Base-by-base conservation (phyloP, 2,797 vertebrate species). In the Schizopygopsis pylzovi region DNA sequence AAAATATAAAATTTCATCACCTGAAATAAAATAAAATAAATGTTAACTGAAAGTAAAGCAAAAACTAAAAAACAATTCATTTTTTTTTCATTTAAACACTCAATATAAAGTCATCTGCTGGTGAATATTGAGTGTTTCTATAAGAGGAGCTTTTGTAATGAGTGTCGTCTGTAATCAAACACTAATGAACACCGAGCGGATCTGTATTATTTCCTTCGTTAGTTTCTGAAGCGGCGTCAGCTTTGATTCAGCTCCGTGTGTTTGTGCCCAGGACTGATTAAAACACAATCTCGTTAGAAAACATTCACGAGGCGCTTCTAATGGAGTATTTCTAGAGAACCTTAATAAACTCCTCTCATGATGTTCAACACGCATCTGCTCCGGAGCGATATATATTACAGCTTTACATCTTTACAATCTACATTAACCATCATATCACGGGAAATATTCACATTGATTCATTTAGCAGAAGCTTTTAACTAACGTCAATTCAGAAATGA, bases 221-320 rank as follows among this genome's bases (percentile, higher is more conserved):
- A 33, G 28, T 33, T 33, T 33, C 28, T 33, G 28, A 33, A 33
- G 28, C 28, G n/a, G n/a, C n/a, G n/a, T n/a, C n/a, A n/a, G n/a
- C n/a, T n/a, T n/a, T n/a, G n/a, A n/a, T n/a, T n/a, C n/a, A 33
- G 28, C 28, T 33, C 28, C 28, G 54, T 1, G 25, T 18, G 70
- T 75, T 75, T 75, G 70, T 49, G 37, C 56, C 70, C 81, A 47
- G 68, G 18, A 75, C 56, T 63, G 81, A 83, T 83, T 83, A 75
- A 83, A 83, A 75, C 20, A 2, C 79, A 70, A 68, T 81, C 71
- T 73, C 63, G 71, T 83, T 83, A 75, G 56, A 72, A 65, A 75
- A 75, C 70, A 73, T 75, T 28, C 52, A 45, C 1, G n/a, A 82
- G 81, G 37, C 8, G 81, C 52, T 15, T 59, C n/a, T 2, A 41